These are phyloP conservation scores for Crotalus viridis DNA, from an alignment of 2,113 vertebrate species.

Conservation along the genomic window DNA sequence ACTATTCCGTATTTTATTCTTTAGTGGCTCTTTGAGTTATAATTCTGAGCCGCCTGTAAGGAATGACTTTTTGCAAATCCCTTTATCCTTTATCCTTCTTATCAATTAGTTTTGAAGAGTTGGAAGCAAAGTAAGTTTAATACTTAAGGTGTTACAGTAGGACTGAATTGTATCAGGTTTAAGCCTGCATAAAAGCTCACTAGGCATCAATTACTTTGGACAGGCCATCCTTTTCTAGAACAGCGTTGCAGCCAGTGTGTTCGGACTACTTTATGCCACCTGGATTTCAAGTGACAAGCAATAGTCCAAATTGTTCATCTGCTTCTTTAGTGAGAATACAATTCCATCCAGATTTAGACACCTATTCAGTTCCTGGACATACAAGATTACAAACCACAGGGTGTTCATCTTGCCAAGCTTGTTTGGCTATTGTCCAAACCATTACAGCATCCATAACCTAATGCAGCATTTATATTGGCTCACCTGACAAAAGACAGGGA, in stretches of 20 bases:
- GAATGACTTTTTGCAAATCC: not conserved
- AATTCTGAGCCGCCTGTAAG: not conserved
- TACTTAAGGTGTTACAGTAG: not conserved
- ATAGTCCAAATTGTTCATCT: not conserved
- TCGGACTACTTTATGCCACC: not conserved
- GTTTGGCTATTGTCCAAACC: not conserved
- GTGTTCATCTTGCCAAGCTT: not conserved
- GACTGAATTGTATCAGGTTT: not conserved
- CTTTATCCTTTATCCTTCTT: not conserved
- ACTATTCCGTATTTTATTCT: not conserved
- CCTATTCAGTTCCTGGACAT: not conserved
- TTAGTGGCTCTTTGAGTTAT: not conserved
- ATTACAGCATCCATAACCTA: not conserved
- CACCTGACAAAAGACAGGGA: not conserved
- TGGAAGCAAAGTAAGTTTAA: not conserved
- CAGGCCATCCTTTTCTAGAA: not conserved
- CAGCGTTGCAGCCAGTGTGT: not conserved
- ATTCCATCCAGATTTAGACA: not conserved
- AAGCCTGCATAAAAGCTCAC: not conserved
- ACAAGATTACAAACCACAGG: not conserved
- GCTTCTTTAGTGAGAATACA: not conserved
- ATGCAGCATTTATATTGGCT: not conserved
- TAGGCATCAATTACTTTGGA: not conserved
- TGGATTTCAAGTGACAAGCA: not conserved
- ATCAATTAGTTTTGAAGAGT: not conserved